Evolutionary conservation across 2,888 invertebrate species (phyloP).

Genomic region (Macrosoma leucophasiata): DNA sequence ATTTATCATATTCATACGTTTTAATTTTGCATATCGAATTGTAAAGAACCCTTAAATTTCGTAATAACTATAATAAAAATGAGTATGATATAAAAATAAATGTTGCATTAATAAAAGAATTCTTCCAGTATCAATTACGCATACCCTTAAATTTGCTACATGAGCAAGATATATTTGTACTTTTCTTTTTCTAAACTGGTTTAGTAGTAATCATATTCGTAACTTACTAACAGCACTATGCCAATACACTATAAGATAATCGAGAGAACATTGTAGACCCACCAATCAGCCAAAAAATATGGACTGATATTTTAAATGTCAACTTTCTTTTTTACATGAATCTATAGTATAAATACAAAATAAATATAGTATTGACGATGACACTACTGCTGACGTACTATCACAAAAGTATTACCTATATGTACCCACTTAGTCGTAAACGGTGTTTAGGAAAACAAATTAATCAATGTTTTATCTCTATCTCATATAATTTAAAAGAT

Average conservation of each 20-base stretch:
- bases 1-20: no score
- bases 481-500: no score
- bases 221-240: slow-evolving; percentile 39
- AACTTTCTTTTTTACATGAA: no score
- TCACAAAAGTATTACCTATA: no score
- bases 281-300: slow-evolving; percentile 33
- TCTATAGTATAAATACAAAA: no score
- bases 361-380: no score
- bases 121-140: slow-evolving; percentile 45
- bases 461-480: no score
- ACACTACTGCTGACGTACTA: no score
- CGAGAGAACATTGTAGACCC: slow-evolving; percentile 52
- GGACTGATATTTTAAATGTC: no score
- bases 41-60: slow-evolving; percentile 44
- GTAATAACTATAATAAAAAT: slow-evolving; percentile 49
- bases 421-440: no score
- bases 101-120: slow-evolving; percentile 27
- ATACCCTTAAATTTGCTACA: slow-evolving; percentile 57
- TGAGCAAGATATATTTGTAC: slow-evolving; percentile 71
- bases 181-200: slow-evolving; percentile 43
- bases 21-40: slow-evolving; percentile 42
- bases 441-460: no score
- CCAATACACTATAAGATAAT: slow-evolving; percentile 45
- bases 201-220: slow-evolving; percentile 37
- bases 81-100: slow-evolving; percentile 45